A percentile compares a stretch with the other conserved stretches of the same genome.
Conservation (phyloP, 2,888 invertebrate species). For the Acholoe squamosa region DNA sequence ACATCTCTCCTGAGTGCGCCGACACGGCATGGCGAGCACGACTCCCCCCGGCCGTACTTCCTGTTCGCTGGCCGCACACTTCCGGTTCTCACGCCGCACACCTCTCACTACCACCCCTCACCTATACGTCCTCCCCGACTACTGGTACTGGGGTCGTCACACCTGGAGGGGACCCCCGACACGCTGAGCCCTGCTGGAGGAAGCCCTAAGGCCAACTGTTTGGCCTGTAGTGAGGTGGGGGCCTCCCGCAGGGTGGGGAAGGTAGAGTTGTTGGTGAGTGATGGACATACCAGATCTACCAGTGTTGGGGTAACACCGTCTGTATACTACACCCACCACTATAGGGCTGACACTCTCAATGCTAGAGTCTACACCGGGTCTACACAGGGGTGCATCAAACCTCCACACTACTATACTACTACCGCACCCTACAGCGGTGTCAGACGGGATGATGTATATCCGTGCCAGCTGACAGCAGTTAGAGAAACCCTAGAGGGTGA, state of each 20-base stretch:
- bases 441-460: neutral
- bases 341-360: neutral
- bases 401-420: neutral
- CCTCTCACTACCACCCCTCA: neutral
- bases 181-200: neutral
- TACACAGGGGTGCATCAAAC: no score
- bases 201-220: neutral
- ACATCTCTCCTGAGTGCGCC: slow-evolving; percentile 1
- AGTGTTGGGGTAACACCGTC: no score
- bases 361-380: neutral
- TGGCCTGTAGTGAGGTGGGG: neutral
- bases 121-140: neutral
- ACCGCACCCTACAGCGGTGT: neutral
- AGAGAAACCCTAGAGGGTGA: neutral
- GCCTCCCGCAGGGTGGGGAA: neutral
- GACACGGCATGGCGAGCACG: slow-evolving; percentile 35
- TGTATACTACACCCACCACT: neutral
- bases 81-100: slow-evolving; percentile 17
- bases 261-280: neutral
- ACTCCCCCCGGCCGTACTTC: slow-evolving; percentile 3
- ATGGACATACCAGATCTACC: neutral
- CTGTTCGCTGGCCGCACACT: neutral
- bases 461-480: neutral
- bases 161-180: neutral
- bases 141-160: neutral